These are phyloP conservation scores for Riptortus pedestris DNA, from an alignment of 1,140 invertebrate genomes.

Conservation along the genomic window DNA sequence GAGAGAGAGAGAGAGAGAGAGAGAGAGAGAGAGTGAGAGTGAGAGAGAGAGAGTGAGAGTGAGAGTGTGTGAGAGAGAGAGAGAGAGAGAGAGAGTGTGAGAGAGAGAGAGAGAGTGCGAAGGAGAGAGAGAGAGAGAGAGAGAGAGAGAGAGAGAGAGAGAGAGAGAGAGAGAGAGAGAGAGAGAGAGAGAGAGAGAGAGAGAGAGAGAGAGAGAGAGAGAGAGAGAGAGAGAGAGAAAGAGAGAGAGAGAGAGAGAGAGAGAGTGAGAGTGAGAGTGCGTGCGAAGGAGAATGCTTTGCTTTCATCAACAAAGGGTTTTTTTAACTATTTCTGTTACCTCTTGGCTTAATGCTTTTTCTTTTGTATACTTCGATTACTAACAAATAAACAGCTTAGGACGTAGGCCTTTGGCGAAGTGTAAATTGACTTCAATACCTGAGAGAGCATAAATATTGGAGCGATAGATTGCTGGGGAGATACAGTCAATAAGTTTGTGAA, in stretches of 20 bases:
- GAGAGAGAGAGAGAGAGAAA: constrained; percentile 24
- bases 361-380: too few relatives aligned
- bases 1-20: constrained; percentile 2
- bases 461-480: too few relatives aligned
- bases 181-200: constrained; percentile 23
- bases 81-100: constrained; percentile 9
- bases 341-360: too few relatives aligned
- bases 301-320: too few relatives aligned
- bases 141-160: constrained; percentile 24
- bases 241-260: constrained; percentile 21
- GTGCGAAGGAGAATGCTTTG: constrained; percentile 3
- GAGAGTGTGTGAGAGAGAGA: constrained; percentile 18
- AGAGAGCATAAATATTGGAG: too few relatives aligned
- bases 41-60: constrained; percentile 6
- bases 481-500: too few relatives aligned
- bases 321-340: too few relatives aligned
- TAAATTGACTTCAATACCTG: too few relatives aligned
- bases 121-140: constrained; percentile 20
- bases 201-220: constrained; percentile 24
- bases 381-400: too few relatives aligned
- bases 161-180: constrained; percentile 18
- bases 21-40: constrained; percentile 10
- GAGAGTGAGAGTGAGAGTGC: constrained; percentile 17
- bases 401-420: too few relatives aligned
- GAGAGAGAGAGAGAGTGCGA: too few relatives aligned